Evolutionary conservation across 2,888 invertebrate species (phyloP).

Genomic region (Pharmacophagus antenor): DNA sequence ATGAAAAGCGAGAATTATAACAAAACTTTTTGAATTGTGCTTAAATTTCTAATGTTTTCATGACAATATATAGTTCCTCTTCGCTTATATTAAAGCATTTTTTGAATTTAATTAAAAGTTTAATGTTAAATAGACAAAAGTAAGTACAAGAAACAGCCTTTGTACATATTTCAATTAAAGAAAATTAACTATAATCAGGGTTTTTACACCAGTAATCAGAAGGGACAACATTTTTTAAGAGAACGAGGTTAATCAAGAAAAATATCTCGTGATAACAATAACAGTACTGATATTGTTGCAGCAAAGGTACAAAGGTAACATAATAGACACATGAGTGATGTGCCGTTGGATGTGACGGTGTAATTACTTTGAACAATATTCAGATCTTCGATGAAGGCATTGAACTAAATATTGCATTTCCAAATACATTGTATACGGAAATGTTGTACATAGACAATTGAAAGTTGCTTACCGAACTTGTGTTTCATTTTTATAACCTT

Average conservation of each 20-base stretch:
- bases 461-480: background rate
- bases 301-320: background rate
- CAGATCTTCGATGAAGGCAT: background rate
- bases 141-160: too few relatives aligned
- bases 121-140: too few relatives aligned
- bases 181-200: too few relatives aligned
- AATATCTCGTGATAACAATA: background rate
- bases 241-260: background rate
- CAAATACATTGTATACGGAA: background rate
- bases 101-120: too few relatives aligned
- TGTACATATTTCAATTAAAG: too few relatives aligned
- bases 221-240: background rate
- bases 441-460: background rate
- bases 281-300: background rate
- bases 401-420: background rate
- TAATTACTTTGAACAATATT: conserved; percentile 7
- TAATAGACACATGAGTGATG: conserved; percentile 2
- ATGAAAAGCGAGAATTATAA: conserved; percentile 24
- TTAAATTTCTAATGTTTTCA: conserved; percentile 2
- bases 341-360: conserved; percentile 5
- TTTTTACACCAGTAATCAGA: too few relatives aligned
- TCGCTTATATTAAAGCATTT: too few relatives aligned
- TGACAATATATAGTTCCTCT: too few relatives aligned
- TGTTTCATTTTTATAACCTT: too few relatives aligned
- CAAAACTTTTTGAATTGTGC: conserved; percentile 23